phyloP scores from a whole-genome alignment of 1,140 invertebrate genomes.

The Bombus haemorrhoidalis region DNA sequence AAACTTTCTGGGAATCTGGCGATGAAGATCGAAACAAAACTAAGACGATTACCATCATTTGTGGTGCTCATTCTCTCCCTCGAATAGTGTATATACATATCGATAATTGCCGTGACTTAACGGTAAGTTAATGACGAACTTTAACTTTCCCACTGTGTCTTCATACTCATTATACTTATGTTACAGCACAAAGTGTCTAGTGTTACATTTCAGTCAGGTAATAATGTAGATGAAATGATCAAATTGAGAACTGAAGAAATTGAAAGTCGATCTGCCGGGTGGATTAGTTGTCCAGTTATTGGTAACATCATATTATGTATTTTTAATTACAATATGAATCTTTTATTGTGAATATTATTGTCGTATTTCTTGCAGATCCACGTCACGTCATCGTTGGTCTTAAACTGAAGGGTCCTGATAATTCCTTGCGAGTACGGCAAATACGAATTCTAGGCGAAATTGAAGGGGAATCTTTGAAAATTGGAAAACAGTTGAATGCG shows the following conservation, averaged over 20 bases:
- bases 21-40: slow-evolving; percentile 97
- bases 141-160: slow-evolving; percentile 30
- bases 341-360: background rate
- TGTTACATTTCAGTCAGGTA: slow-evolving; percentile 91
- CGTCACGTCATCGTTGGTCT: slow-evolving; percentile 86
- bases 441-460: slow-evolving; percentile 86
- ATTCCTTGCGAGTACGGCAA: slow-evolving; percentile 94
- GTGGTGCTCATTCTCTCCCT: slow-evolving; percentile 84
- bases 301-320: slow-evolving; percentile 80
- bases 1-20: slow-evolving; percentile 99
- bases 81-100: slow-evolving; percentile 93
- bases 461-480: slow-evolving; percentile 82
- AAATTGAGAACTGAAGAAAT: slow-evolving; percentile 92
- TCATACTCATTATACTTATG: background rate
- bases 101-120: slow-evolving; percentile 95
- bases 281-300: slow-evolving; percentile 92
- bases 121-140: slow-evolving; percentile 42
- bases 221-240: slow-evolving; percentile 90
- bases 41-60: slow-evolving; percentile 88
- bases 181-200: slow-evolving; percentile 94
- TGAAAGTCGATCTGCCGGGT: slow-evolving; percentile 90
- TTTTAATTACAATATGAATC: background rate
- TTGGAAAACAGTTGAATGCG: slow-evolving; percentile 83
- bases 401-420: slow-evolving; percentile 95
- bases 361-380: slow-evolving; percentile 75